phyloP scores from a whole-genome alignment of 1,140 invertebrate species.

The Drosophila orosa region DNA sequence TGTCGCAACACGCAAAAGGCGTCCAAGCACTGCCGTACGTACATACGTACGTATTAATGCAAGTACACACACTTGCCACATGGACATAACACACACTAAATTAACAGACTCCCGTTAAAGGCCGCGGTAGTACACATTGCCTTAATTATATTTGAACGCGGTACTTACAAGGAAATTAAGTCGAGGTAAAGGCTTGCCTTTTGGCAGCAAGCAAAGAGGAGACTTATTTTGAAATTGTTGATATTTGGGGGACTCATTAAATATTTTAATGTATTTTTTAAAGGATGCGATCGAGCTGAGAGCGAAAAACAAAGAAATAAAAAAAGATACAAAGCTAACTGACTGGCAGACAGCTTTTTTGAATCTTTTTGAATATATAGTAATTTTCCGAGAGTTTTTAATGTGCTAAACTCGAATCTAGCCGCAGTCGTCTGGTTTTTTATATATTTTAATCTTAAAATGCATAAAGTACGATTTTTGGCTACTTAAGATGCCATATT shows the following conservation, averaged over 20 bases:
- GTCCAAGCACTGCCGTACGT: slow-evolving; percentile 35
- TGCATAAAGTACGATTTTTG: too few species aligned
- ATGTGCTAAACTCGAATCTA: too few species aligned
- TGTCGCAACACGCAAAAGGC: slow-evolving; percentile 59
- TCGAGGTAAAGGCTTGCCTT: not conserved
- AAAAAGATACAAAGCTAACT: not conserved
- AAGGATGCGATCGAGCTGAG: not conserved
- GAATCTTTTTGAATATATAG: too few species aligned
- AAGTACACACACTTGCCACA: slow-evolving; percentile 7
- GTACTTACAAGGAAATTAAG: slow-evolving; percentile 11
- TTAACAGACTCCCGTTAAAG: slow-evolving; percentile 10
- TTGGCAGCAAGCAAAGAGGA: not conserved
- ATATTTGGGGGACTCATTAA: not conserved
- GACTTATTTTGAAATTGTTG: not conserved
- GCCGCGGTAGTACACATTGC: slow-evolving; percentile 4
- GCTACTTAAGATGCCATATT: too few species aligned
- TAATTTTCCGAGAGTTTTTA: too few species aligned
- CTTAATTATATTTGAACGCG: slow-evolving; percentile 18
- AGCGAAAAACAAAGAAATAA: not conserved
- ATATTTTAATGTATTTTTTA: not conserved
- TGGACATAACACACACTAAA: slow-evolving; percentile 4
- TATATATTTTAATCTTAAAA: too few species aligned
- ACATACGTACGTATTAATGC: slow-evolving; percentile 2
- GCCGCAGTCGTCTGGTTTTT: too few species aligned
- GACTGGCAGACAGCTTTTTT: too few species aligned